Base-by-base conservation (phyloP, 1,140 invertebrate genomes). In the Nymphalis io region DNA sequence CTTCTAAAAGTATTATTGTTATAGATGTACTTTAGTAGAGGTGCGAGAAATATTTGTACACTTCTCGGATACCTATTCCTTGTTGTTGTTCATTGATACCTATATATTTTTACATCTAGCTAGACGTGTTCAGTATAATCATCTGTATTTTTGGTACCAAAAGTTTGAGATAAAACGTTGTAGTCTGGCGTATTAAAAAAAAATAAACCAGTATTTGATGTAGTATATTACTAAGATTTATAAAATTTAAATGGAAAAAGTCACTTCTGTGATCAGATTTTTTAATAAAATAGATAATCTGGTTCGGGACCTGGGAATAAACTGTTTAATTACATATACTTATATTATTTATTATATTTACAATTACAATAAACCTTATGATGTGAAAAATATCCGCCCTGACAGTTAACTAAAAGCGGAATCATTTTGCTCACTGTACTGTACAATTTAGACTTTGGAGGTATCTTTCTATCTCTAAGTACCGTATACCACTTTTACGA, bases 1-100 rank as follows among this genome's bases (percentile, higher is more conserved):
- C 87, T 90, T 90, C 85, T 83, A 83, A 87, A 87, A 91, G 86
- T 91, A 91, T 90, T 90, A 90, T 91, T 90, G 87, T 91, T 90
- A 88, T 88, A 86, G 80, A 88, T 88, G 85, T 91, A 90, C 84
- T 88, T 82, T 73, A 80, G 83, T 86, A 85, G 84, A 87, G 84
- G 83, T 84, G 75, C 87, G 88, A 87, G 88, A 87, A 89, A 88
- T 80, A 85, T 85, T 90, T 89, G 88, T 90, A 89, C 86, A 88
- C 82, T 89, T 90, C 87, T 91, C 88, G 89, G 80, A 81, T 82
- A 89, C 87, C 85, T 89, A 85, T 79, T 83, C 87, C 88, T 90
- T 87, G 89, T 91, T 91, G 86, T 91, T 91, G 87, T 91, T 91
- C 82, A 90, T 89, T 90, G 87, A 90, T 89, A 90, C 83, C 85